Evolutionary conservation across 2,113 vertebrate genomes (phyloP).

Genomic region (Tragelaphus imberbis): DNA sequence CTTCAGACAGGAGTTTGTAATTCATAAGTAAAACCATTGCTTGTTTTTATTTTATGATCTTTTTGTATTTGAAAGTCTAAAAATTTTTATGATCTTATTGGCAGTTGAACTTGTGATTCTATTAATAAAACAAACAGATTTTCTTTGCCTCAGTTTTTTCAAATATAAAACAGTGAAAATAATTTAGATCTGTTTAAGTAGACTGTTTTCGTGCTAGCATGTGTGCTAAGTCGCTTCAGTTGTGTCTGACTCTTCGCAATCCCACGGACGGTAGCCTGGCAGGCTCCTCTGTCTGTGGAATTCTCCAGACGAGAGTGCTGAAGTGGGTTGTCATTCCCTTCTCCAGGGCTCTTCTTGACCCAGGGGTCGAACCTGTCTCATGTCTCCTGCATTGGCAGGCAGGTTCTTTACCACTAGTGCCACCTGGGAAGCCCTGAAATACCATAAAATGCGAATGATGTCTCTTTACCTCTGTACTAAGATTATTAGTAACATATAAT

Average conservation of each 20-base stretch:
- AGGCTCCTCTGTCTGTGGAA: not conserved
- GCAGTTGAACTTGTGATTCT: not conserved
- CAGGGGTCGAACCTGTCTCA: not conserved
- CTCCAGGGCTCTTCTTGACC: not conserved
- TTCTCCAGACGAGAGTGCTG: not conserved
- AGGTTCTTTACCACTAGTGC: not conserved
- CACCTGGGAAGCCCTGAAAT: not conserved
- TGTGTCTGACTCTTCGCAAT: rapidly evolving
- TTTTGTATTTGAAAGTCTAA: conserved; percentile 11
- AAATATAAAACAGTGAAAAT: not conserved
- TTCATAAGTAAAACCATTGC: not conserved
- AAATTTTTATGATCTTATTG: not conserved
- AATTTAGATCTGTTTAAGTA: not conserved
- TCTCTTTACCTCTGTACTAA: not conserved
- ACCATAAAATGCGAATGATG: not conserved
- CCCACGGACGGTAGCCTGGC: not conserved
- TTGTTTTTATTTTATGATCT: not conserved
- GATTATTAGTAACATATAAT: not conserved
- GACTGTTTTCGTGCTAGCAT: not conserved
- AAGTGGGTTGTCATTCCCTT: not conserved
- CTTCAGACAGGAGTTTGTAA: not conserved
- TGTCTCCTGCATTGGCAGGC: not conserved
- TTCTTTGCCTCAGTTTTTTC: not conserved
- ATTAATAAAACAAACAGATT: not conserved
- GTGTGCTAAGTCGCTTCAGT: not conserved